Evolutionary conservation across 2,888 invertebrate genomes (phyloP).

Genomic region (Amaurobius ferox): DNA sequence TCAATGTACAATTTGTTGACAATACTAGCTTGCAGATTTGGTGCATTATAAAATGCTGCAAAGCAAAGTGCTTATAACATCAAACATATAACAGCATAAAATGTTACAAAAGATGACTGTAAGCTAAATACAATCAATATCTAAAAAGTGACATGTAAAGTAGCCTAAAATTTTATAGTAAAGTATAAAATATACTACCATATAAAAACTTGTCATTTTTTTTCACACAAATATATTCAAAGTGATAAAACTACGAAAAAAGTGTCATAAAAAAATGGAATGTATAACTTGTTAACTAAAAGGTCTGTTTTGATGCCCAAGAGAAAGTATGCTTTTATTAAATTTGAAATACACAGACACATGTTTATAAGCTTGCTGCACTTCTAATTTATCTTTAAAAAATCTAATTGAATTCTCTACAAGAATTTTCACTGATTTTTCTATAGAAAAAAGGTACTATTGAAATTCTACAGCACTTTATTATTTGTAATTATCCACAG

Average conservation of each 20-base stretch:
- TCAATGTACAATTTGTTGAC: not conserved
- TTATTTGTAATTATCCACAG: too few species aligned
- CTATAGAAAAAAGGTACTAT: too few species aligned
- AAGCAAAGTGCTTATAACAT: conserved; percentile 22
- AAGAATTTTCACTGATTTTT: too few species aligned
- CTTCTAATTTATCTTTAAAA: too few species aligned
- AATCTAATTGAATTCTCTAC: too few species aligned
- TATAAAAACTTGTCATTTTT: conserved; percentile 43
- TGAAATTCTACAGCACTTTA: too few species aligned
- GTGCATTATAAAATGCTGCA: not conserved
- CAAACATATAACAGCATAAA: conserved; percentile 38
- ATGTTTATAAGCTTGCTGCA: too few species aligned
- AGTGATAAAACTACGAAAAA: conserved; percentile 44
- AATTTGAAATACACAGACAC: not conserved
- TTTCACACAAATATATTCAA: conserved; percentile 35
- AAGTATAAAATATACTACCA: conserved; percentile 61
- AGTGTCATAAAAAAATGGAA: conserved; percentile 52
- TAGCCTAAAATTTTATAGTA: conserved; percentile 60
- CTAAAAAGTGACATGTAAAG: conserved; percentile 56
- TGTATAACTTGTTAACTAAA: conserved; percentile 20
- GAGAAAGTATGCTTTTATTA: not conserved
- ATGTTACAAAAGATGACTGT: conserved; percentile 30
- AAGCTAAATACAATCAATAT: conserved; percentile 59
- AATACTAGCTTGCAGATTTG: not conserved
- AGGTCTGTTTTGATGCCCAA: not conserved